Evolutionary conservation across 2,113 vertebrate species (phyloP).

Genomic region (Mohoua ochrocephala): DNA sequence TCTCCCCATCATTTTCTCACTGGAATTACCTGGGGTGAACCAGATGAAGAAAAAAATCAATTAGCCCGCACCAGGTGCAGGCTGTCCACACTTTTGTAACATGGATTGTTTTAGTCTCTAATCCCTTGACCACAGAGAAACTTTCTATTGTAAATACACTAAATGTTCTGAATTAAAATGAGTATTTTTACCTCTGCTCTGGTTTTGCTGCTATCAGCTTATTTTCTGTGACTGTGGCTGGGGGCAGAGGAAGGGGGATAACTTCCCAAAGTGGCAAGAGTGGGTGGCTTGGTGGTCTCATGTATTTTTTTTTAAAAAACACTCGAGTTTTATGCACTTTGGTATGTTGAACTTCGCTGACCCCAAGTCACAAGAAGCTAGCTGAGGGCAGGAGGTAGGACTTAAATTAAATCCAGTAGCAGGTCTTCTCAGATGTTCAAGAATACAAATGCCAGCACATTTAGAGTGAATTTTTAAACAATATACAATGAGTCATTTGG

Average conservation of each 20-base stretch:
- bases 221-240: neutral
- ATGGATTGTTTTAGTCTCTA: neutral
- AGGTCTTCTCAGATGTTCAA: neutral
- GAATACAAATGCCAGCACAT: neutral
- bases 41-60: neutral
- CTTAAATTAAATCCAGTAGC: neutral
- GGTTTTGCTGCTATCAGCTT: neutral
- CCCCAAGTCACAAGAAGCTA: neutral
- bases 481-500: neutral
- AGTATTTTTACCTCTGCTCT: neutral
- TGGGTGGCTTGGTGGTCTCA: neutral
- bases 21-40: neutral
- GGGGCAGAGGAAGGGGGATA: neutral
- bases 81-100: neutral
- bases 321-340: neutral
- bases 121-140: neutral
- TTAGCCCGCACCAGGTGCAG: neutral
- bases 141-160: constrained; percentile 53
- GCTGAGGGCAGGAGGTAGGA: neutral
- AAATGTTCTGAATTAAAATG: constrained; percentile 38
- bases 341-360: neutral
- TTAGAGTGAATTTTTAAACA: neutral
- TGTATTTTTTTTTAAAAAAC: neutral
- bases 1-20: neutral
- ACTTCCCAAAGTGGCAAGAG: neutral